A percentile compares a stretch with the other conserved stretches of the same genome.
Conservation (phyloP, 2,113 vertebrate genomes). For the Melanerpes aurifrons region DNA sequence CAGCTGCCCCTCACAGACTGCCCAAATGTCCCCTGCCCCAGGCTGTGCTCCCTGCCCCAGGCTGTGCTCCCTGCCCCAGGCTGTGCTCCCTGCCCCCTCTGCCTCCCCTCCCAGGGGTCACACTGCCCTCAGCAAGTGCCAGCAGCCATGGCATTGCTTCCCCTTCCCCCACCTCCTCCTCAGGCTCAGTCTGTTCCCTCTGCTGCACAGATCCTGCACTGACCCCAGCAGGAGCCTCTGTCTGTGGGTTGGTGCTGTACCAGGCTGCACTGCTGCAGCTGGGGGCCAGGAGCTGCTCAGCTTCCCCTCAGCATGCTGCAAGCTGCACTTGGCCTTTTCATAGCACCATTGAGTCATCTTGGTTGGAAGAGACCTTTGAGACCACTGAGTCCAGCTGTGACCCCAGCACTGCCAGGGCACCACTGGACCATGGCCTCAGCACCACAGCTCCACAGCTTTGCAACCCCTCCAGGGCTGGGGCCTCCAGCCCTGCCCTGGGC, state of each 20-base stretch:
- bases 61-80: conserved; percentile 4
- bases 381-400: too few relatives aligned
- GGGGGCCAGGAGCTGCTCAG: background rate
- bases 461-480: too few relatives aligned
- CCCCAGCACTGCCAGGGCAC: too few relatives aligned
- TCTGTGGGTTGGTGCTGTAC: background rate
- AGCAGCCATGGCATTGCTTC: background rate
- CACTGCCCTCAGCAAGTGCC: background rate
- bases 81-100: background rate
- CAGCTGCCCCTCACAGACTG: background rate
- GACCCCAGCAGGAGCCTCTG: too few relatives aligned
- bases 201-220: background rate
- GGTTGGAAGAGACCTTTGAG: too few relatives aligned
- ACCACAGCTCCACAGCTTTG: too few relatives aligned
- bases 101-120: background rate
- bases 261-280: accelerated
- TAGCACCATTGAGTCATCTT: too few relatives aligned
- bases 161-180: background rate
- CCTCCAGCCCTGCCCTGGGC: too few relatives aligned
- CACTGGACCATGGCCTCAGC: too few relatives aligned
- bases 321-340: background rate
- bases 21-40: conserved; percentile 26
- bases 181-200: background rate
- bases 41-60: background rate
- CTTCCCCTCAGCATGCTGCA: background rate